Evolutionary conservation across 2,888 invertebrate species (phyloP).

Genomic region (Drosophila affinis): DNA sequence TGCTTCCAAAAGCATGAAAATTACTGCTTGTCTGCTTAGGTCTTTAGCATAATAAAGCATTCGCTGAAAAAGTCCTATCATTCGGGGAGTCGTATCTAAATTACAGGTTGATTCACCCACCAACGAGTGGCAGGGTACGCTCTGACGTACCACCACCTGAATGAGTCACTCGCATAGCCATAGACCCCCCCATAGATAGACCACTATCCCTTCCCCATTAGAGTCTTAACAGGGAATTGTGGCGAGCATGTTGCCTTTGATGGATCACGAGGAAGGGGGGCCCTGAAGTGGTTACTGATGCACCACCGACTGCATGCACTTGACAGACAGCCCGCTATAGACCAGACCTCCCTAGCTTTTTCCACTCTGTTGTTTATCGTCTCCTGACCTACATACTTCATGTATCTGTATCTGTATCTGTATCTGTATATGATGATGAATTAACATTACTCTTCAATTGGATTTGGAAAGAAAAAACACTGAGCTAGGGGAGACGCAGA

Average conservation of each 20-base stretch:
- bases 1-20: too few relatives aligned
- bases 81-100: not conserved
- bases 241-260: not conserved
- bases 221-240: not conserved
- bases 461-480: conserved; percentile 3
- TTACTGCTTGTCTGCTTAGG: too few relatives aligned
- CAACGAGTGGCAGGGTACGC: not conserved
- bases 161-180: not conserved
- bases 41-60: not conserved
- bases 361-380: conserved; percentile 16
- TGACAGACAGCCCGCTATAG: not conserved
- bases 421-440: not conserved
- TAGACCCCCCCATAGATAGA: not conserved
- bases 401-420: not conserved
- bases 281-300: not conserved
- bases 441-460: conserved; percentile 13
- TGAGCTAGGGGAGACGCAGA: not conserved
- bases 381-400: conserved; percentile 25
- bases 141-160: not conserved
- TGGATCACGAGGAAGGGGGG: not conserved
- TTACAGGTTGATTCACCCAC: not conserved
- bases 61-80: not conserved
- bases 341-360: not conserved
- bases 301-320: not conserved
- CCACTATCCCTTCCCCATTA: not conserved